phyloP scores from a whole-genome alignment of 1,140 invertebrate genomes.

The Tetraneura akinire region DNA sequence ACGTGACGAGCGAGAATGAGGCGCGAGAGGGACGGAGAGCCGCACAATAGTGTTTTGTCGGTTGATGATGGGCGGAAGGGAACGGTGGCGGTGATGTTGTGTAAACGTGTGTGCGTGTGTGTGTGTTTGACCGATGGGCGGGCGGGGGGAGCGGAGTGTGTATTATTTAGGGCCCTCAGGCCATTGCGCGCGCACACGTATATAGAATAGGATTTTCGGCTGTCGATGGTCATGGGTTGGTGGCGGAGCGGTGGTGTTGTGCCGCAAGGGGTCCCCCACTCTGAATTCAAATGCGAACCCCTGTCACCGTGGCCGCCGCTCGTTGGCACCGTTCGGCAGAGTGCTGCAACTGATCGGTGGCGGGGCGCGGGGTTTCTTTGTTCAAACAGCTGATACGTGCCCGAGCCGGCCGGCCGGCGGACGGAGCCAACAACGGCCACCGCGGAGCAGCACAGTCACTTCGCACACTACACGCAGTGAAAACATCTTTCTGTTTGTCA shows the following conservation, averaged over 20 bases:
- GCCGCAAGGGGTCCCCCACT: slow-evolving; percentile 46
- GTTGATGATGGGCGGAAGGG: neutral
- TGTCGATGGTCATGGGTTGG: neutral
- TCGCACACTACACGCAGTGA: neutral
- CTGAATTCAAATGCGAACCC: too few species aligned
- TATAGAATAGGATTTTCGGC: neutral
- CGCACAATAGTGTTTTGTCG: too few species aligned
- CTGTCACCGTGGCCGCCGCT: neutral
- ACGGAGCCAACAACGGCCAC: neutral
- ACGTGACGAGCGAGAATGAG: too few species aligned
- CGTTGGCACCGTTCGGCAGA: neutral
- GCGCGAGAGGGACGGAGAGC: too few species aligned
- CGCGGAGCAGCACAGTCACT: neutral
- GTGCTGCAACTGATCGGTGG: slow-evolving; percentile 54
- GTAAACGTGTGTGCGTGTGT: neutral
- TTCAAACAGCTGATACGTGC: slow-evolving; percentile 40
- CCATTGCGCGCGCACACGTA: neutral
- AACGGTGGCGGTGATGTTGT: neutral
- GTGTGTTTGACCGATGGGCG: neutral
- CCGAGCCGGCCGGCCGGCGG: slow-evolving; percentile 33
- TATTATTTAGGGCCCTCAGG: slow-evolving; percentile 52
- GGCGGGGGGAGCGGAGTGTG: neutral
- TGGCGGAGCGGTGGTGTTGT: slow-evolving; percentile 42
- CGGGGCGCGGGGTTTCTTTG: slow-evolving; percentile 37
- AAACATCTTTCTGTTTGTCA: neutral